A percentile compares a stretch with the other conserved stretches of the same genome.
phyloP scores from a whole-genome alignment of 2,888 invertebrate species.

The Eilema depressum region DNA sequence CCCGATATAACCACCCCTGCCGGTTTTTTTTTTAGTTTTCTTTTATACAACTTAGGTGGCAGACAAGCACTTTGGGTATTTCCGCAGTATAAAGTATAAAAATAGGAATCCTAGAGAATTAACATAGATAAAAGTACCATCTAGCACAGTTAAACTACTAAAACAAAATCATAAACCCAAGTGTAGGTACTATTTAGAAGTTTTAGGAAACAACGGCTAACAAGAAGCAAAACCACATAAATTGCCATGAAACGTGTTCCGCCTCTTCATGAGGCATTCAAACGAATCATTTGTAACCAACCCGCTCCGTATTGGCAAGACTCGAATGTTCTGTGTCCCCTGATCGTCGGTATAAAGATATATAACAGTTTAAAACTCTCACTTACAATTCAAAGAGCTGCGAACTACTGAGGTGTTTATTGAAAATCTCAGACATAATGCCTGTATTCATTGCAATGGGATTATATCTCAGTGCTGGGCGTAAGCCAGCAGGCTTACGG shows the following conservation, averaged over 20 bases:
- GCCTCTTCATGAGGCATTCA: slow-evolving; percentile 4
- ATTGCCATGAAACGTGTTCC: slow-evolving; percentile 2
- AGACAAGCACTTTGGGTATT: too few species aligned
- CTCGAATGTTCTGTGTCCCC: background rate
- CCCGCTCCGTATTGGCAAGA: background rate
- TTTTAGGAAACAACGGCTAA: background rate
- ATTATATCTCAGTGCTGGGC: slow-evolving; percentile 5
- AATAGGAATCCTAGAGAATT: too few species aligned
- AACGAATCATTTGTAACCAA: background rate
- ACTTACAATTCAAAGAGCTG: slow-evolving; percentile 4
- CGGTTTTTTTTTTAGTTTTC: too few species aligned
- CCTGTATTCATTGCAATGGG: slow-evolving; percentile 8
- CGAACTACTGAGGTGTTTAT: background rate
- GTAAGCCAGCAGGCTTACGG: slow-evolving; percentile 12
- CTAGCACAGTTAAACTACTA: too few species aligned
- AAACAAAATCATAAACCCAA: background rate
- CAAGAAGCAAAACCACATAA: background rate
- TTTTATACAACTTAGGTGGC: too few species aligned
- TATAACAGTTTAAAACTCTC: background rate
- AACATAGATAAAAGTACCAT: too few species aligned
- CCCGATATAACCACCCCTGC: too few species aligned
- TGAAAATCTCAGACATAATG: slow-evolving; percentile 10
- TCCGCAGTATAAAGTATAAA: too few species aligned
- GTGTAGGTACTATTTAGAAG: background rate
- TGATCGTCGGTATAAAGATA: background rate